A percentile compares a stretch with the other conserved stretches of the same genome.
Evolutionary conservation across 2,888 invertebrate genomes (phyloP).

Genomic region (Pristionchus mayeri): DNA sequence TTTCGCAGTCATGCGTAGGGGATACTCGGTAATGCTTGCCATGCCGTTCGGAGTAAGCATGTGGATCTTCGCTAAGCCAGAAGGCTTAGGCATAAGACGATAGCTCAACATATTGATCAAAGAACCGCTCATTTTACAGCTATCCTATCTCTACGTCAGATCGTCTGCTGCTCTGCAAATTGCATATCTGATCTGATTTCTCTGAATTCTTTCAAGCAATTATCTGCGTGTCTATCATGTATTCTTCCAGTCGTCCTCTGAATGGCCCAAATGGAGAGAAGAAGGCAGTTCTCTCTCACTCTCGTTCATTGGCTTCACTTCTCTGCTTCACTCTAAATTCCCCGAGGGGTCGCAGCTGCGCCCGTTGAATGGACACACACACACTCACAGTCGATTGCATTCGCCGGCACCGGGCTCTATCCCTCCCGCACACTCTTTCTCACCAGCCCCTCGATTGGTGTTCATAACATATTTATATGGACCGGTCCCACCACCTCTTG

Average conservation of each 20-base stretch:
- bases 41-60: no score
- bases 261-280: background rate
- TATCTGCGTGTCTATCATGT: background rate
- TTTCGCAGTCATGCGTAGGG: no score
- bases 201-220: background rate
- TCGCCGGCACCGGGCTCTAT: background rate
- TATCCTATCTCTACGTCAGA: background rate
- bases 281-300: background rate
- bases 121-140: background rate
- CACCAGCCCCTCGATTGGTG: background rate
- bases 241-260: background rate
- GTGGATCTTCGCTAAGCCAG: no score
- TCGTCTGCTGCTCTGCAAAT: background rate
- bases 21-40: no score
- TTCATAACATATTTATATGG: background rate
- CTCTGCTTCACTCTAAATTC: background rate
- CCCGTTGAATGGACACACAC: background rate
- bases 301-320: background rate
- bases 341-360: background rate
- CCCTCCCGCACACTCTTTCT: background rate
- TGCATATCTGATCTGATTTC: background rate
- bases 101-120: background rate
- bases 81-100: background rate
- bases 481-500: background rate
- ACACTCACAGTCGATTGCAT: constrained; percentile 6